A percentile compares a stretch with the other conserved stretches of the same genome.
phyloP scores from a whole-genome alignment of 2,797 vertebrate genomes.

The Parotocinclus haroldoi region DNA sequence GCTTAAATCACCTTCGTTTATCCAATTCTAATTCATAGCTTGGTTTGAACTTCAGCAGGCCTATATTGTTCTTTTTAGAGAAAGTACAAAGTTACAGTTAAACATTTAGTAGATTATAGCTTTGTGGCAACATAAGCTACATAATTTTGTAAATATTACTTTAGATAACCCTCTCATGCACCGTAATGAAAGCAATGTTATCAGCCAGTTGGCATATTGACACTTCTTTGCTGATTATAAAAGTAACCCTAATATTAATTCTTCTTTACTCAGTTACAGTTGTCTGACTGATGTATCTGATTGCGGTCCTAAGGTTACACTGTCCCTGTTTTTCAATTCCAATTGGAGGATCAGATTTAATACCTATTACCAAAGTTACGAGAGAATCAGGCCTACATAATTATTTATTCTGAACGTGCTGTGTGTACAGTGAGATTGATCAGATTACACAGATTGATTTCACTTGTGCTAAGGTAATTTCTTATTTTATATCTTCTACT shows the following conservation, averaged over 20 bases:
- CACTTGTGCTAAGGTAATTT: conserved; percentile 22
- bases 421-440: conserved; percentile 25
- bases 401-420: not conserved
- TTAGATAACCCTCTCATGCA: too few species aligned
- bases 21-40: too few species aligned
- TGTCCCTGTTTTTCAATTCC: not conserved
- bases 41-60: too few species aligned
- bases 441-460: conserved; percentile 41
- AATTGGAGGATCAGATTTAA: not conserved
- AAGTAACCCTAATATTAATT: not conserved
- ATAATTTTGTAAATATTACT: too few species aligned
- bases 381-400: not conserved
- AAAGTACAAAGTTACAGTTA: too few species aligned
- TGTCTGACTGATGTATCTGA: not conserved
- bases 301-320: not conserved
- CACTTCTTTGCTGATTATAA: too few species aligned
- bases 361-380: not conserved
- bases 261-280: not conserved
- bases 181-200: too few species aligned
- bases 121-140: too few species aligned
- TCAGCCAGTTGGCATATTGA: too few species aligned
- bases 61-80: too few species aligned
- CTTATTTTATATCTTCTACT: conserved; percentile 39
- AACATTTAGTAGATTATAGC: too few species aligned
- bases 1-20: too few species aligned